Evolutionary conservation across 2,113 vertebrate species (phyloP).

Genomic region (Madoqua kirkii): DNA sequence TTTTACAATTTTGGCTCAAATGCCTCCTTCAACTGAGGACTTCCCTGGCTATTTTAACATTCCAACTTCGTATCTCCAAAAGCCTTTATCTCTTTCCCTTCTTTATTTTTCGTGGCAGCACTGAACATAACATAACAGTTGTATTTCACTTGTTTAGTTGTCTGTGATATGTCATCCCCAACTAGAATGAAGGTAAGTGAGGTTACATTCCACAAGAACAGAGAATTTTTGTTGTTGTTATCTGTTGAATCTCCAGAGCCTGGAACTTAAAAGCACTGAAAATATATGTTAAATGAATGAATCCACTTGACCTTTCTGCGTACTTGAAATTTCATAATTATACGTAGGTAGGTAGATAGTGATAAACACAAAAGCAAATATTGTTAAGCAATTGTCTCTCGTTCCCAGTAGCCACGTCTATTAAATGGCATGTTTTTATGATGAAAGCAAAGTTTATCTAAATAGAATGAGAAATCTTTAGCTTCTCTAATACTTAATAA

Average conservation of each 20-base stretch:
- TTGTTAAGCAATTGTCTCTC: background rate
- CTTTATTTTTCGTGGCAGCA: background rate
- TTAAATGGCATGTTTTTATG: background rate
- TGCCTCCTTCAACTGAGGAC: background rate
- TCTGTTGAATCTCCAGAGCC: background rate
- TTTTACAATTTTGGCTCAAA: background rate
- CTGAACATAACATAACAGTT: background rate
- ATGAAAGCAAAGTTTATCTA: background rate
- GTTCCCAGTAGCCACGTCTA: background rate
- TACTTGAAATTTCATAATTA: constrained; percentile 2
- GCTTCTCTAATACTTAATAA: background rate
- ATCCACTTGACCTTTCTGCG: background rate
- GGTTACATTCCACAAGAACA: background rate
- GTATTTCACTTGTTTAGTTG: background rate
- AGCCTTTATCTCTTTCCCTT: background rate
- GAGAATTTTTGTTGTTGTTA: background rate
- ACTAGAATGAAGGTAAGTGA: background rate
- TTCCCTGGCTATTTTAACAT: background rate
- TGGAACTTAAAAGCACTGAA: background rate
- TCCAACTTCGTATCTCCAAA: background rate
- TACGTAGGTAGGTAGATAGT: background rate
- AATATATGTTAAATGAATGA: background rate
- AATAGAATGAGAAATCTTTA: background rate
- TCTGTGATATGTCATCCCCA: background rate
- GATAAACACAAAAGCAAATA: background rate